Percentiles rank a stretch among this genome's conserved stretches.
Conservation (phyloP, 2,113 vertebrate genomes). For the Burhinus bistriatus region DNA sequence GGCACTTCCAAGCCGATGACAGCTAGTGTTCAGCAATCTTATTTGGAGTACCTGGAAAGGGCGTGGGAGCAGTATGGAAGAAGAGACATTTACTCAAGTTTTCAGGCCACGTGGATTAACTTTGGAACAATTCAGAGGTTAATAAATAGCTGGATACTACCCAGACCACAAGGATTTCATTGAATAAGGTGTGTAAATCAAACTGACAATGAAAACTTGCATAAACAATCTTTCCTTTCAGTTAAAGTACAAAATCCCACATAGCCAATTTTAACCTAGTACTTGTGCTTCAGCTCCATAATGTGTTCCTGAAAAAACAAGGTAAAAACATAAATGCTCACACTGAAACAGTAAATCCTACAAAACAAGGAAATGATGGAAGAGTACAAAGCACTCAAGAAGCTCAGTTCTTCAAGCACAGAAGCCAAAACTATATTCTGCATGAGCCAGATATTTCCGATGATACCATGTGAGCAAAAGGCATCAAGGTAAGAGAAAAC, state of each 20-base stretch:
- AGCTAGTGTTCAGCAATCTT: not conserved
- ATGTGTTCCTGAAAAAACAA: accelerated
- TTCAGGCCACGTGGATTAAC: not conserved
- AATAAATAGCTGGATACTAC: not conserved
- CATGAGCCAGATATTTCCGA: not conserved
- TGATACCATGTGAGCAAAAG: not conserved
- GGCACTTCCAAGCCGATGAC: not conserved
- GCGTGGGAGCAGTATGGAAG: not conserved
- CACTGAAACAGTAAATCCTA: not conserved
- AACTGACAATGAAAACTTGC: not conserved
- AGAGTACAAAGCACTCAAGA: not conserved
- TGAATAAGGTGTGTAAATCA: not conserved
- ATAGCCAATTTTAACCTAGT: not conserved
- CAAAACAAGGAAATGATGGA: not conserved
- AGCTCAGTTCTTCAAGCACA: not conserved
- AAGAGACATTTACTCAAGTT: not conserved
- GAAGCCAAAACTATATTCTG: not conserved
- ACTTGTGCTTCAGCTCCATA: not conserved
- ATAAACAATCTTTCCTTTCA: not conserved
- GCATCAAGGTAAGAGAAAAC: not conserved
- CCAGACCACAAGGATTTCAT: not conserved
- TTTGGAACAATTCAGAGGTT: not conserved
- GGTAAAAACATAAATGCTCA: not conserved
- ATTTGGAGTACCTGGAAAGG: not conserved
- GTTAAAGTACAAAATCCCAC: not conserved